Evolutionary conservation across 2,113 vertebrate species (phyloP).

Genomic region (Propithecus coquereli): DNA sequence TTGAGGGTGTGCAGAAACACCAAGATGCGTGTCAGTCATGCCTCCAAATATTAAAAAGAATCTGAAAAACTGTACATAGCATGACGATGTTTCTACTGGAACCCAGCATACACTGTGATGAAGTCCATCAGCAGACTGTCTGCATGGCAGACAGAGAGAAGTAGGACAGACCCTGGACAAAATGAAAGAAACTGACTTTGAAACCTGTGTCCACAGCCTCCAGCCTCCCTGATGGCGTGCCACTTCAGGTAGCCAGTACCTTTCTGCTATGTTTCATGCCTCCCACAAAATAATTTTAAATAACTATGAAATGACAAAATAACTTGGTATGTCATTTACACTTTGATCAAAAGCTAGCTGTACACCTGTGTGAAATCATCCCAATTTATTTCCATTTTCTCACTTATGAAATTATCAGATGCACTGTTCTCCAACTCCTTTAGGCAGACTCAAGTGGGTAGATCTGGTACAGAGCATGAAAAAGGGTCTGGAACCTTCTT

Average conservation of each 20-base stretch:
- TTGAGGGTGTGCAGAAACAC: background rate
- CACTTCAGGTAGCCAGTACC: background rate
- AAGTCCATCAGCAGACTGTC: background rate
- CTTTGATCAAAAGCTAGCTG: background rate
- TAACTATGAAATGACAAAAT: background rate
- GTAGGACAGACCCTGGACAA: rapidly evolving
- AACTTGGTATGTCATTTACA: background rate
- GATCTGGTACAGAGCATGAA: background rate
- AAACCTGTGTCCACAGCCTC: background rate
- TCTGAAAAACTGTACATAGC: background rate
- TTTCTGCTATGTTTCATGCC: background rate
- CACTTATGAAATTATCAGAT: background rate
- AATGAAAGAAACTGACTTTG: background rate
- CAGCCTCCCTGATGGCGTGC: background rate
- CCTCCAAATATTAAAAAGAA: background rate
- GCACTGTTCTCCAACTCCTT: background rate
- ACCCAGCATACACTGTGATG: background rate
- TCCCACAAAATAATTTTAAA: background rate
- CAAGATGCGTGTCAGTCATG: background rate
- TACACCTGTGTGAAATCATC: background rate
- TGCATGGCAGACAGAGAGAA: background rate
- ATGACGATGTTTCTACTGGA: background rate
- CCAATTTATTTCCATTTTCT: background rate
- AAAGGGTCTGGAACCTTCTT: background rate
- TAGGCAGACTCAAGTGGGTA: background rate